Percentiles rank a stretch among this genome's conserved stretches.
phyloP scores from a whole-genome alignment of 2,888 invertebrate genomes.

The Xanthia icteritia region DNA sequence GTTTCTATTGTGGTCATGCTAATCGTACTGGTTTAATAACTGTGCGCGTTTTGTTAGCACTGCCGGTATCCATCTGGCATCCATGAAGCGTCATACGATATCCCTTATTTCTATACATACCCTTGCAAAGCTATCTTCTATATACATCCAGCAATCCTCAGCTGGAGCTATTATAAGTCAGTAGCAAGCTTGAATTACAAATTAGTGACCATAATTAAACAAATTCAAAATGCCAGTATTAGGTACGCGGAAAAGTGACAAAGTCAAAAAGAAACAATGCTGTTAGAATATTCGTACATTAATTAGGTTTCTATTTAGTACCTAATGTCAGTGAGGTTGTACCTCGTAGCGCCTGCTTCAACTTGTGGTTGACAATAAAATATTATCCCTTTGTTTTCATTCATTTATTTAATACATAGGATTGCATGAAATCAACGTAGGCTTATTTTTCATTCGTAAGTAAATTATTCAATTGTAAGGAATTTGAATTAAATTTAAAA shows the following conservation, averaged over 20 bases:
- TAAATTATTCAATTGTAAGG: too few relatives aligned
- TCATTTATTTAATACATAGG: background rate
- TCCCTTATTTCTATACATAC: slow-evolving; percentile 62
- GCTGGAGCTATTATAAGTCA: slow-evolving; percentile 69
- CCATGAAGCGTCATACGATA: slow-evolving; percentile 50
- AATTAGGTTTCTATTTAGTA: slow-evolving; percentile 46
- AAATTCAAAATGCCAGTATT: slow-evolving; percentile 69
- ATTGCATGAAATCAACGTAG: background rate
- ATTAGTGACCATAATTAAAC: slow-evolving; percentile 73
- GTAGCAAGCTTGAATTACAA: slow-evolving; percentile 76
- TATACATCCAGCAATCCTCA: slow-evolving; percentile 62
- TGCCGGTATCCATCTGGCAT: slow-evolving; percentile 62
- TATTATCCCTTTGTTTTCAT: slow-evolving; percentile 13
- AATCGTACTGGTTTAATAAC: slow-evolving; percentile 24
- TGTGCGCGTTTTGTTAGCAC: slow-evolving; percentile 68
- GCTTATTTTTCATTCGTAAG: too few relatives aligned
- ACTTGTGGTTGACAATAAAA: slow-evolving; percentile 32
- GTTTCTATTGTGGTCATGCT: too few relatives aligned
- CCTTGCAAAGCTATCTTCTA: slow-evolving; percentile 65
- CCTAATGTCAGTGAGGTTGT: slow-evolving; percentile 47
- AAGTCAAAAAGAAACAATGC: slow-evolving; percentile 59
- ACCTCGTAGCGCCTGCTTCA: slow-evolving; percentile 49
- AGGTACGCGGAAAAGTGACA: slow-evolving; percentile 65
- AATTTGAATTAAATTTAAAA: background rate
- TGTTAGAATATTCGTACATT: slow-evolving; percentile 57